These are phyloP conservation scores for Cyrtonyx montezumae DNA, from an alignment of 2,113 vertebrate species.

Conservation along the genomic window DNA sequence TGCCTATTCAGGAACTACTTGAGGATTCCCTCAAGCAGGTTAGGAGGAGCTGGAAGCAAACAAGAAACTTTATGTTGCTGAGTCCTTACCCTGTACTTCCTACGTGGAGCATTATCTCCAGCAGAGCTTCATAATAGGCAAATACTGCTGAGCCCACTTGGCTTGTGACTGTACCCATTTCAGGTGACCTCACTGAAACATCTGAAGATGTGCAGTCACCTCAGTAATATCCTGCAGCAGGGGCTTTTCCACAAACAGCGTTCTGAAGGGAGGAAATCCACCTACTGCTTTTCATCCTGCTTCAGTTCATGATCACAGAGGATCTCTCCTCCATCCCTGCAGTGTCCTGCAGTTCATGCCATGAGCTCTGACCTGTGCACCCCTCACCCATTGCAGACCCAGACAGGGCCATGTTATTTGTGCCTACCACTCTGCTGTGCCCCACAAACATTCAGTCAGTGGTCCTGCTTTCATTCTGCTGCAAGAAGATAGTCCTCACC, in stretches of 20 bases:
- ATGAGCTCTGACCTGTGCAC: not conserved
- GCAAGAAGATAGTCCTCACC: not conserved
- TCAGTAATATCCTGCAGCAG: not conserved
- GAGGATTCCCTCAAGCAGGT: not conserved
- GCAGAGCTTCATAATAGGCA: not conserved
- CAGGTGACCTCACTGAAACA: not conserved
- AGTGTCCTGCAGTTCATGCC: not conserved
- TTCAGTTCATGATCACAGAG: not conserved
- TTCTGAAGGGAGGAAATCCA: not conserved
- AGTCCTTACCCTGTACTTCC: not conserved
- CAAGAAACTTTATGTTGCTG: not conserved
- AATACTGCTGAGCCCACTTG: not conserved
- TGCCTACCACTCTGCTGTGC: not conserved
- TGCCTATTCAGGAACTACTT: not conserved
- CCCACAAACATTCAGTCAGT: not conserved
- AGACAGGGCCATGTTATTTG: not conserved
- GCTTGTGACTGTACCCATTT: not conserved
- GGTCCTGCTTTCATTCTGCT: not conserved
- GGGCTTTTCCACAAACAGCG: not conserved
- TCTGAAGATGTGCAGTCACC: not conserved
- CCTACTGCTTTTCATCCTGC: not conserved
- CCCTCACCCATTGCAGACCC: not conserved
- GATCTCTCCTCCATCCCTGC: not conserved
- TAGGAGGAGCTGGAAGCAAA: not conserved
- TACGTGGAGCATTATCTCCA: not conserved